These are phyloP conservation scores for Cryptophagus acutangulus DNA, from an alignment of 2,888 invertebrate genomes.

Conservation along the genomic window DNA sequence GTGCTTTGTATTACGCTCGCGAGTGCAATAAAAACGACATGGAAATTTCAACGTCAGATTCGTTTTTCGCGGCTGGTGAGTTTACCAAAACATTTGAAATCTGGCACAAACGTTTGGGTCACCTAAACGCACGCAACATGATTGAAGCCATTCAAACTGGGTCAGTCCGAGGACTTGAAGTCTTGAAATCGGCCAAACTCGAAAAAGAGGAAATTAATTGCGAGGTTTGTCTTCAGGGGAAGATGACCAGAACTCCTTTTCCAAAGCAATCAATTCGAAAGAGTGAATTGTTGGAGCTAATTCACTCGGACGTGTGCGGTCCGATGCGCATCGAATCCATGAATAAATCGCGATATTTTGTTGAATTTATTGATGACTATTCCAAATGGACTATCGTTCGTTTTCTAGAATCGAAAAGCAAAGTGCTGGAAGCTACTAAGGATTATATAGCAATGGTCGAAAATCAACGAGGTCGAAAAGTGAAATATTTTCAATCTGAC, in stretches of 20 bases:
- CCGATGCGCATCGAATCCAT: constrained; percentile 25
- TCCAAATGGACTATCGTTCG: constrained; percentile 27
- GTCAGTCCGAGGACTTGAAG: too few species aligned
- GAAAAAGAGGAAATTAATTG: too few species aligned
- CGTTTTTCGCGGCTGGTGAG: too few species aligned
- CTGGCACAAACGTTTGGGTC: too few species aligned
- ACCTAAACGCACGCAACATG: too few species aligned
- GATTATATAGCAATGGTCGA: constrained; percentile 33
- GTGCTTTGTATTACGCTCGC: too few species aligned
- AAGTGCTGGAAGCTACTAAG: constrained; percentile 28
- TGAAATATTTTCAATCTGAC: constrained; percentile 30
- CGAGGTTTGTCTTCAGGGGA: not conserved
- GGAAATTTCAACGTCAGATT: too few species aligned
- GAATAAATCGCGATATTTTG: constrained; percentile 27
- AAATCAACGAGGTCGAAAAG: constrained; percentile 27
- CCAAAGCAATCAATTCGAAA: not conserved
- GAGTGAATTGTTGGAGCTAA: too few species aligned
- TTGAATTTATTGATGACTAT: constrained; percentile 35
- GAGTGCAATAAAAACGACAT: too few species aligned
- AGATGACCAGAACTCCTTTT: not conserved
- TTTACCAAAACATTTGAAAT: too few species aligned
- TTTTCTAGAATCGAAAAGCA: constrained; percentile 28
- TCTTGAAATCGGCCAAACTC: too few species aligned
- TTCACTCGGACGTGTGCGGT: constrained; percentile 28
- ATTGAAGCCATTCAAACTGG: too few species aligned